Percentiles rank a stretch among this genome's conserved stretches.
Evolutionary conservation across 2,797 vertebrate species (phyloP).

Genomic region (Sylvia borin): DNA sequence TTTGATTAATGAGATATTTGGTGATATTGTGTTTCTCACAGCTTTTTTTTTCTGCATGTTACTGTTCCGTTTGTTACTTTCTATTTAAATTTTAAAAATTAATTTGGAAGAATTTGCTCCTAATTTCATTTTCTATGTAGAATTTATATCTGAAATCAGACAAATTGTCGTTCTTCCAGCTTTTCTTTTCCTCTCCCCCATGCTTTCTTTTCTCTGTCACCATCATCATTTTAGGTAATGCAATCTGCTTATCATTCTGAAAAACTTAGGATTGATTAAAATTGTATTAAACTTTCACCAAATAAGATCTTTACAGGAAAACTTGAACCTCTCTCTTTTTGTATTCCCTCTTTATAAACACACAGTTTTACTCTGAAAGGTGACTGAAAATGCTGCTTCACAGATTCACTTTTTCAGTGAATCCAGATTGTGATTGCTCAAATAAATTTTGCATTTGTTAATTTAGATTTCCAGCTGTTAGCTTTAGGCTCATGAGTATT

Average conservation of each 20-base stretch:
- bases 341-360: neutral
- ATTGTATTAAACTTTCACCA: neutral
- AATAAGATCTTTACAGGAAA: neutral
- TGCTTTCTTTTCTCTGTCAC: neutral
- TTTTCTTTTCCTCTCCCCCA: neutral
- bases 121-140: neutral
- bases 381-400: neutral
- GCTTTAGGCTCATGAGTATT: neutral
- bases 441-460: neutral
- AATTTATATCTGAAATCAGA: neutral
- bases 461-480: neutral
- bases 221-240: neutral
- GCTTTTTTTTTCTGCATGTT: neutral
- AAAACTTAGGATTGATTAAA: neutral
- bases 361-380: neutral
- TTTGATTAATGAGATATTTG: neutral
- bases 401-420: neutral
- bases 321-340: neutral
- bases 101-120: neutral
- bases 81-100: neutral
- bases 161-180: neutral
- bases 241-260: neutral
- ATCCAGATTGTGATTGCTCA: neutral
- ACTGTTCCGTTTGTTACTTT: neutral
- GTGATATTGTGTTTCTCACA: fast-evolving